Evolutionary conservation across 2,888 invertebrate genomes (phyloP), one percentile per base, ranked within the genome.

Genomic region (Eubasilissa splendida): DNA sequence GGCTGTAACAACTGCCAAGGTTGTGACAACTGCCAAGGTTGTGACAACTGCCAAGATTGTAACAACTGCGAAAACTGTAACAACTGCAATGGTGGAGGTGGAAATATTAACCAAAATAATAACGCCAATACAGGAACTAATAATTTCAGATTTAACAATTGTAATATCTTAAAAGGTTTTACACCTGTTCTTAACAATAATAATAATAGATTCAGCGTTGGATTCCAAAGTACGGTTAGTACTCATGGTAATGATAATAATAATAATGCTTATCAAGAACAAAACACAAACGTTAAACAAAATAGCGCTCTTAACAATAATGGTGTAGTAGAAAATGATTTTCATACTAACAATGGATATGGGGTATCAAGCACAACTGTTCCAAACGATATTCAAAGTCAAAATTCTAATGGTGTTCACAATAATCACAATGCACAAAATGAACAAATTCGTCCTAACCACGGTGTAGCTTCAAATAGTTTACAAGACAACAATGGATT

Each of bases 1-100:
- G 53, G 33, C 4, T 42, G 42, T 7, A 2, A 42, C 50, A 75
- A 33, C 2, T 78, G 78, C 71, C 71, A 73, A 73, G 22, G 10
- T 2, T n/a, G 14, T n/a, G 14, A 68, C 52, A 68, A 12, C 50
- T 68, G 68, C 68, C 33, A 68, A 50, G 68, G 68, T n/a, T 60
- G 77, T 54, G 76, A 42, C 50, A 75, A 2, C 7, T 42, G 42
- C 7, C 42, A 42, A 42, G 42, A 2, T 1, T 42, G 42, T 42
- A 50, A 9, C 50, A 75, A 58, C n/a, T 78, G 78, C 78, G 60
- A 73, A 73, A 33, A 7, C 9, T n/a, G 14, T n/a, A 52, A 68
- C n/a, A 68, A 42, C 50, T 68, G 68, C 68, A 68, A 68, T 68
- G 68, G 68, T 33, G 68, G 70, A 63, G 79, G 60, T 60, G n/a